A percentile compares a stretch with the other conserved stretches of the same genome.
These are phyloP conservation scores for Halcyon malimbica DNA, from an alignment of 2,113 vertebrate species.

Conservation along the genomic window DNA sequence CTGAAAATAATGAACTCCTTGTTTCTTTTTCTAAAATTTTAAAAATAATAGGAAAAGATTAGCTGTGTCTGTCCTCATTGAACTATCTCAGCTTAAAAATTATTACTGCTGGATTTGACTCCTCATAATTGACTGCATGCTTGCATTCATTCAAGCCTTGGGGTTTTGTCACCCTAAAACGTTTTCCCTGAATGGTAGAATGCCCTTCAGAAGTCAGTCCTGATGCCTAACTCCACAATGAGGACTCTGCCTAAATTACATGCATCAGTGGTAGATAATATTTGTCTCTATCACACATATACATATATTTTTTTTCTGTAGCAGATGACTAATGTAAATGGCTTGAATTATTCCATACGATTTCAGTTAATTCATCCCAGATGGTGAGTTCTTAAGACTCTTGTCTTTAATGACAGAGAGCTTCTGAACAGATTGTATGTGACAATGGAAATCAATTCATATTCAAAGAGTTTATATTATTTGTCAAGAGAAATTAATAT, in stretches of 20 bases:
- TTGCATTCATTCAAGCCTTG: not conserved
- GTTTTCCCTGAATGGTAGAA: not conserved
- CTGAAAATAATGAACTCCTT: not conserved
- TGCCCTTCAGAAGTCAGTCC: not conserved
- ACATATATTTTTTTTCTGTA: not conserved
- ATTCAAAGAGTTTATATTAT: not conserved
- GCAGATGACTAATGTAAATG: not conserved
- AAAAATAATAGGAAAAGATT: not conserved
- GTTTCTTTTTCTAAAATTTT: not conserved
- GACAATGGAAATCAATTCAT: not conserved
- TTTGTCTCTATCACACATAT: not conserved
- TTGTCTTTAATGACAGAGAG: not conserved
- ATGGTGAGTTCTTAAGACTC: conserved; percentile 14
- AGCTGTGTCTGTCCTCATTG: not conserved
- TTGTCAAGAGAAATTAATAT: not conserved
- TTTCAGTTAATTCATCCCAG: conserved; percentile 1
- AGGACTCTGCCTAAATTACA: not conserved
- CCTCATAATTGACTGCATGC: not conserved
- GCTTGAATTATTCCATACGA: not conserved
- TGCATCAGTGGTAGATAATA: not conserved
- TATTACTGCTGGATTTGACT: not conserved
- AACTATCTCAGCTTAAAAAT: not conserved
- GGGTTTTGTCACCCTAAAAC: not conserved
- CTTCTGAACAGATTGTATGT: not conserved
- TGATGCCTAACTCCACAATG: not conserved